phyloP scores from a whole-genome alignment of 2,113 vertebrate genomes.

The Crotalus helleri region DNA sequence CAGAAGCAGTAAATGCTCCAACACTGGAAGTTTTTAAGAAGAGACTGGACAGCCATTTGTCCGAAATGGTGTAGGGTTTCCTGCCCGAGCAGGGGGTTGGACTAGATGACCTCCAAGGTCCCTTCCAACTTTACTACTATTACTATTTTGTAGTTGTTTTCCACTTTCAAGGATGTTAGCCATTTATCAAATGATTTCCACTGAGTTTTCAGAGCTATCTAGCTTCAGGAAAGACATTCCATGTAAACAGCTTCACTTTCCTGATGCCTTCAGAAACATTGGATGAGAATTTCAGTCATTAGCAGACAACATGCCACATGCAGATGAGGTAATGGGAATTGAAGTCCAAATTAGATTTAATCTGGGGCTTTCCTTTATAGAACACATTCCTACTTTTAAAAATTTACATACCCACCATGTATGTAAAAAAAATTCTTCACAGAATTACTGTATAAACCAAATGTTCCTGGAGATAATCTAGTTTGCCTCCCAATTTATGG shows the following conservation, averaged over 20 bases:
- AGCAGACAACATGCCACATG: neutral
- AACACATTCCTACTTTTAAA: neutral
- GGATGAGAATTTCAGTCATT: neutral
- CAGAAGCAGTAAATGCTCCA: no score
- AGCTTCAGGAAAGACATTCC: neutral
- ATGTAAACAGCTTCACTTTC: neutral
- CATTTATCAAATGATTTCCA: neutral
- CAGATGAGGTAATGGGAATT: neutral
- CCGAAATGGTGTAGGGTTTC: no score
- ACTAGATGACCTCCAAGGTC: no score
- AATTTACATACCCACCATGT: neutral
- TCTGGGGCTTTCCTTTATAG: neutral
- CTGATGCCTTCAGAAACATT: neutral
- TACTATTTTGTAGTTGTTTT: neutral
- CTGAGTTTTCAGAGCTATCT: neutral
- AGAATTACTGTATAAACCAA: neutral
- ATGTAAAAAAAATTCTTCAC: neutral
- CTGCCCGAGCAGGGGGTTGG: no score
- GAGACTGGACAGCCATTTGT: no score
- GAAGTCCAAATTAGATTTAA: neutral
- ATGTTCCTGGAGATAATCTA: neutral
- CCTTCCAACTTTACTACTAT: no score
- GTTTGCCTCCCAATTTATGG: neutral
- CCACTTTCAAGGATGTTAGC: neutral
- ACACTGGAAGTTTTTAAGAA: no score